These are phyloP conservation scores for Bradypodion ventrale DNA, from an alignment of 2,797 vertebrate genomes.

Conservation along the genomic window DNA sequence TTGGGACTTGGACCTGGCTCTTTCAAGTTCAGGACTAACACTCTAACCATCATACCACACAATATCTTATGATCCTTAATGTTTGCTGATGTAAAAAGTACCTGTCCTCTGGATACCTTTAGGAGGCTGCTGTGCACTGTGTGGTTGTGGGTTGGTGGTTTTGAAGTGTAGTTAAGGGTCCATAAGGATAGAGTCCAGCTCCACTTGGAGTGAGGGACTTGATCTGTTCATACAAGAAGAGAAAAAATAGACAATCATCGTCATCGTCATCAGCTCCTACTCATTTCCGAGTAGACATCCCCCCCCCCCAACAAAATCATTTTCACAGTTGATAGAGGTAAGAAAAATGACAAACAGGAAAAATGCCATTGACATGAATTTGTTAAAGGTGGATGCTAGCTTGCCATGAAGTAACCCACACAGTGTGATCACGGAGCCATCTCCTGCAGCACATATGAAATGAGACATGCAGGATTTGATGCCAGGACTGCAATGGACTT, in stretches of 20 bases:
- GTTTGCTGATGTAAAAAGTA: background rate
- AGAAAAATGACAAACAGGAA: no score
- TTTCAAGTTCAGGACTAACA: background rate
- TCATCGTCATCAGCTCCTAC: background rate
- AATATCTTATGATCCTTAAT: background rate
- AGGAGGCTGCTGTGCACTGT: background rate
- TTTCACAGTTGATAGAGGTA: no score
- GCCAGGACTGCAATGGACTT: no score
- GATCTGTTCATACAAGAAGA: background rate
- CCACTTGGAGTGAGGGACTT: background rate
- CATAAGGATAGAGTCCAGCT: background rate
- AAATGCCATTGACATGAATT: no score
- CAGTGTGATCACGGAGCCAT: no score
- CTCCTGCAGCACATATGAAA: no score
- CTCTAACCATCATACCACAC: background rate
- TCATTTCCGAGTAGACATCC: no score
- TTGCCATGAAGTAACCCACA: no score
- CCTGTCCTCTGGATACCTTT: background rate
- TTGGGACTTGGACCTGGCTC: background rate
- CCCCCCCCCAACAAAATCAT: no score
- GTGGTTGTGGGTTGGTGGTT: background rate
- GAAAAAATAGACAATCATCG: slow-evolving; percentile 3
- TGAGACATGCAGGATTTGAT: no score
- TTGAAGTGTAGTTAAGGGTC: background rate
- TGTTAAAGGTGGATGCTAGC: no score